Conservation (phyloP, 2,888 invertebrate genomes). For the Chymomyza caudatula region DNA sequence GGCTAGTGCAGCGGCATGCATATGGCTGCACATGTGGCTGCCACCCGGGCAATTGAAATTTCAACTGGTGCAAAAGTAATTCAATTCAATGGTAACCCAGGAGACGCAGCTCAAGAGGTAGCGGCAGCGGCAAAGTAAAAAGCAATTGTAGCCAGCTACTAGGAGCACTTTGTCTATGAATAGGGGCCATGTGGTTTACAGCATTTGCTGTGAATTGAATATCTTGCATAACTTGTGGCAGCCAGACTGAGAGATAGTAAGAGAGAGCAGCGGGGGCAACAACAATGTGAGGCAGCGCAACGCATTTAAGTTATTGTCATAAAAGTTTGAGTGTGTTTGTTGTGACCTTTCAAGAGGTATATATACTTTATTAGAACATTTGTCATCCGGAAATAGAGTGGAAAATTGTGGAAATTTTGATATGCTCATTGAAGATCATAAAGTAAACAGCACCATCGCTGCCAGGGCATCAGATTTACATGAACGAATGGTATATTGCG, state of each 20-base stretch:
- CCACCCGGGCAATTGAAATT: constrained; percentile 63
- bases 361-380: neutral
- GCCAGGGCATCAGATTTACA: too few relatives aligned
- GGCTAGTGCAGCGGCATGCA: constrained; percentile 52
- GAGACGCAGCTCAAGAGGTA: constrained; percentile 22
- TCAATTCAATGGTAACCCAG: constrained; percentile 62
- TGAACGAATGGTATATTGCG: too few relatives aligned
- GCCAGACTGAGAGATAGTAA: neutral
- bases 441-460: too few relatives aligned
- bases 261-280: neutral
- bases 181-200: neutral
- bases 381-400: neutral
- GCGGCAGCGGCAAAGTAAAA: constrained; percentile 51
- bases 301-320: constrained; percentile 74
- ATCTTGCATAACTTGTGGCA: constrained; percentile 37
- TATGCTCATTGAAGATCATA: too few relatives aligned
- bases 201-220: constrained; percentile 28
- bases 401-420: neutral
- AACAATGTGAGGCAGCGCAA: constrained; percentile 21
- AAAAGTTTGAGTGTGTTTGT: constrained; percentile 68
- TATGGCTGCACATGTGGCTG: constrained; percentile 16
- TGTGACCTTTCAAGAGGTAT: constrained; percentile 10
- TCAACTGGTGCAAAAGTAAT: constrained; percentile 72
- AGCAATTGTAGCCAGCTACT: neutral
- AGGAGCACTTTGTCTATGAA: neutral